Evolutionary conservation across 2,888 invertebrate species (phyloP), one percentile per base, ranked within the genome.

Genomic region (Coelopa pilipes): DNA sequence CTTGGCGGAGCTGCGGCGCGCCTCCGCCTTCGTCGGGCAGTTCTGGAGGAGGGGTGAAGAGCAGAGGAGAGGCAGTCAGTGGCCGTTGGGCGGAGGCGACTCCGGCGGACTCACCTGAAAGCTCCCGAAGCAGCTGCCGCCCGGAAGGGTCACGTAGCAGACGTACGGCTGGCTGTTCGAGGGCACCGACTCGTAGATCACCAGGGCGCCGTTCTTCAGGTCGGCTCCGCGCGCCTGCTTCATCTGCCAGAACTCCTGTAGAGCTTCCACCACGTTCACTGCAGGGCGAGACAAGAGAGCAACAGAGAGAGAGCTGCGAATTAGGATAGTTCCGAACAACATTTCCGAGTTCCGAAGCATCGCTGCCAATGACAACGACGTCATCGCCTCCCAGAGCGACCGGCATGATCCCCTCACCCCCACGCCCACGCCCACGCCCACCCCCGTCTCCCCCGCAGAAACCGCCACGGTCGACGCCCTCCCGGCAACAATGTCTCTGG

Each of bases 211-310:
- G 82, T 95, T 93, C 82, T 94, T 92, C 77, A 95, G 89, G 82
- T 95, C 96, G 19, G 93, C 93, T 79, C 95, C 96, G 76, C 96
- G 90, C 69, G 95, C 92, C 80, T 95, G 94, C 89, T 97, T 97
- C 95, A 96, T 96, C 89, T 97, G 96, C 97, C 97, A 97, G 89
- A 97, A 97, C 89, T 97, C 97, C 88, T 97, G 97, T 74, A 97
- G 89, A 11, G 97, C 97, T 88, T 97, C 97, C 74, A 97, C 97
- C 77, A 97, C 97, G 89, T 97, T 97, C 80, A 97, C 97, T 93
- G 90, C 1, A 79, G 73, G 34, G 34, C 34, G 34, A 34, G 7
- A 34, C 2, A 7, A 34, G 7, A 34, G 7, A 34, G 2, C 34
- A 7, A 34, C 34, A 34, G n/a, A n/a, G n/a, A n/a, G n/a, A n/a